Conservation (phyloP, 2,113 vertebrate species). For the Australoheros scitulus region DNA sequence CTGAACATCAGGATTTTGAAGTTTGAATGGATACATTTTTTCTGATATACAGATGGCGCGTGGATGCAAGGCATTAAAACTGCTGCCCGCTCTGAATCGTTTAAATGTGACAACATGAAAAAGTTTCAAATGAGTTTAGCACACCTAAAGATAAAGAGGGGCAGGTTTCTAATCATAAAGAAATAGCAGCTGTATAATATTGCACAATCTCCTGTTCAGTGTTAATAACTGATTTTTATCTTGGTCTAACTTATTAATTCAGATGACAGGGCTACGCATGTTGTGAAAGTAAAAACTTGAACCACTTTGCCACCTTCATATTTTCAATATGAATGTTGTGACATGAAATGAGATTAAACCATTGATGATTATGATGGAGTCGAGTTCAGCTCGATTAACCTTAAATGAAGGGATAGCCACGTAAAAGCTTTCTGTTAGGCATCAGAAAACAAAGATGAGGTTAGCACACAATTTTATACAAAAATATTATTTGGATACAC, state of each 20-base stretch:
- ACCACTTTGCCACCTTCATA: not conserved
- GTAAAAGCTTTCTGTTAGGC: not conserved
- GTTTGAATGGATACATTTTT: not conserved
- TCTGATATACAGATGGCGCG: not conserved
- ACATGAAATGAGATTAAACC: not conserved
- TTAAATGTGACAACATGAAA: not conserved
- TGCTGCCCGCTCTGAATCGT: not conserved
- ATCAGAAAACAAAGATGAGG: not conserved
- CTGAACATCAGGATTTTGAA: not conserved
- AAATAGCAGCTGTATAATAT: not conserved
- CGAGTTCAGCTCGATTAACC: not conserved
- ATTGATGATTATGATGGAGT: not conserved
- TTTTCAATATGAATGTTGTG: conserved; percentile 7
- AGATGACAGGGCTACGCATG: not conserved
- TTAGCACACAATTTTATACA: not conserved
- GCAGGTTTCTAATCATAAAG: not conserved
- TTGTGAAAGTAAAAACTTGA: not conserved
- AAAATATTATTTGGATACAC: too few relatives aligned
- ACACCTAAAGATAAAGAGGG: not conserved
- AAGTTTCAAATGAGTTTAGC: not conserved
- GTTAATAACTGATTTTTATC: not conserved
- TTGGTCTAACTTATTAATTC: conserved; percentile 1
- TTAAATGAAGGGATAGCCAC: not conserved
- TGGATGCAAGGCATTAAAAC: too few relatives aligned
- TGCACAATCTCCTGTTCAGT: not conserved